Base-by-base conservation (phyloP, 2,888 invertebrate species). In the Mongoloraphidia duomilia region DNA sequence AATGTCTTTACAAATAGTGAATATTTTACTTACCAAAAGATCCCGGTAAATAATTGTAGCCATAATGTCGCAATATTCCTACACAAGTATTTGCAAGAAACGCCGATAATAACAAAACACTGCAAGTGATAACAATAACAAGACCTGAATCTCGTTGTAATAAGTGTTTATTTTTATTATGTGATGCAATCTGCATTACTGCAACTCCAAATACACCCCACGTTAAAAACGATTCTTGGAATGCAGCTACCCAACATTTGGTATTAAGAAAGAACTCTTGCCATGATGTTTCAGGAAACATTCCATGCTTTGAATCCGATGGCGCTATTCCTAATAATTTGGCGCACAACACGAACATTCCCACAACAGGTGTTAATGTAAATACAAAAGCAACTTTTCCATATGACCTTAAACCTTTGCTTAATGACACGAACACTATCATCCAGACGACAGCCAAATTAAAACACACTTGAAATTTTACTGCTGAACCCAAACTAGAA, bases 391-490 rank as follows among this genome's bases (percentile, higher is more conserved):
- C 79, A 12, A 87, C 84, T 74, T 87, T 88, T 50, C 88, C 87
- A 58, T 87, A 87, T 1, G 86, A 86, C 57, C 85, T 77, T 40
- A 91, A 68, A 50, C 92, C 91, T 76, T 89, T 90, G 65, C 90
- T 89, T 17, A 92, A 74, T 41, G 86, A 81, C 17, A 92, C 79
- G 62, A 92, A 92, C 8, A 91, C 83, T 44, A 88, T 82, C 76
- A 88, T 82, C 92, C 92, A 93, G 17, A 91, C 82, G 5, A 92
- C 84, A 1, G 88, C 88, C 64, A 92, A 71, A 66, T 91, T 90
- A 68, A 92, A 90, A 3, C 90, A 88, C 54, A 90, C 79, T 73
- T 92, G 88, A 67, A 91, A 90, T 66, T 85, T 85, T 50, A 87
- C 77, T 6, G 26, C 26, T 45, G 74, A 76, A 33, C 82, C 81